A percentile compares a stretch with the other conserved stretches of the same genome.
These are phyloP conservation scores for Limulus polyphemus DNA, from an alignment of 2,888 invertebrate genomes.

Conservation along the genomic window DNA sequence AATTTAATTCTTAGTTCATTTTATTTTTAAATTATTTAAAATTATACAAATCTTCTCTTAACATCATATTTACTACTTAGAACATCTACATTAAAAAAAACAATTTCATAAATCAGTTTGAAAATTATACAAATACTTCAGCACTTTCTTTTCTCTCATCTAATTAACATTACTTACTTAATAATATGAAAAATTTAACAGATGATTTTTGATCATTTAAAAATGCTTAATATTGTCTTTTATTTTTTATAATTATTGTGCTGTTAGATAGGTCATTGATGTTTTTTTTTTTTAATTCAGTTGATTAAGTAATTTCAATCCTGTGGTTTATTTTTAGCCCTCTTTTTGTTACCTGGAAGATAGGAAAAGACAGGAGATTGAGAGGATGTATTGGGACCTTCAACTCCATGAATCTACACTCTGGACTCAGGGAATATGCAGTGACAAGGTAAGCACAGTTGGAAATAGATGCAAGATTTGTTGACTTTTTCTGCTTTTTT, in stretches of 20 bases:
- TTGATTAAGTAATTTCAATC: too few relatives aligned
- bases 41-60: too few relatives aligned
- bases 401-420: constrained; percentile 87
- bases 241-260: neutral
- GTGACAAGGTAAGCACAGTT: constrained; percentile 56
- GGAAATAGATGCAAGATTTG: neutral
- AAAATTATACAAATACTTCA: too few relatives aligned
- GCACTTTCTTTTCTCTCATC: too few relatives aligned
- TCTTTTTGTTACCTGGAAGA: constrained; percentile 98
- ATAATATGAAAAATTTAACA: too few relatives aligned
- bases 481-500: neutral
- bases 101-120: too few relatives aligned
- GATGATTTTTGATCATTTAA: too few relatives aligned
- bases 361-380: constrained; percentile 84
- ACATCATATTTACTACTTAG: too few relatives aligned
- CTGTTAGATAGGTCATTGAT: neutral
- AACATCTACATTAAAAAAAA: too few relatives aligned
- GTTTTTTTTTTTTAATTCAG: constrained; percentile 1
- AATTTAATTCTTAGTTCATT: too few relatives aligned
- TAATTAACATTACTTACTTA: too few relatives aligned
- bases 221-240: neutral
- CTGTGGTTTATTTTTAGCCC: constrained; percentile 53
- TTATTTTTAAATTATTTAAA: too few relatives aligned
- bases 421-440: constrained; percentile 89
- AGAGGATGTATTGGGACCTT: constrained; percentile 99